These are phyloP conservation scores for Phalera bucephala DNA, from an alignment of 2,888 invertebrate genomes.

Conservation along the genomic window DNA sequence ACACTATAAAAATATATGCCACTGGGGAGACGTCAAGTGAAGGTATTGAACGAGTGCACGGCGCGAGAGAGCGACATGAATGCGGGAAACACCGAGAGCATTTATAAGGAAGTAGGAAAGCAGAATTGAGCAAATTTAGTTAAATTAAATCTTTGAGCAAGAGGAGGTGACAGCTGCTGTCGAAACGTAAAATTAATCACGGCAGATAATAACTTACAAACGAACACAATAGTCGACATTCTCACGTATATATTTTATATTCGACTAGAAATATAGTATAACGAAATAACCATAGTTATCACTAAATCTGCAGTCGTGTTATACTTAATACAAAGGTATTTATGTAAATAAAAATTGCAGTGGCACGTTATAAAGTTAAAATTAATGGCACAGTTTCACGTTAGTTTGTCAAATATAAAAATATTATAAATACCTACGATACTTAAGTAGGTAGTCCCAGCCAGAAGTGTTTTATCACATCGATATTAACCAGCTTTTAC, in stretches of 20 bases:
- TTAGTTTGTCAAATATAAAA: conserved; percentile 77
- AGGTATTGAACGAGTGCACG: conserved; percentile 49
- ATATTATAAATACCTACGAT: conserved; percentile 61
- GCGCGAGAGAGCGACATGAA: conserved; percentile 23
- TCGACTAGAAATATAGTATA: conserved; percentile 79
- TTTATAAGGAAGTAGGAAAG: conserved; percentile 22
- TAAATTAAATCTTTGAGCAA: conserved; percentile 77
- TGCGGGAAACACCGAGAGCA: conserved; percentile 1
- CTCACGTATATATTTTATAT: conserved; percentile 59
- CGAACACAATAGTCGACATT: conserved; percentile 64
- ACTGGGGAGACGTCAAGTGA: conserved; percentile 59
- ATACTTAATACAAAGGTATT: conserved; percentile 64
- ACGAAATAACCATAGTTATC: conserved; percentile 73
- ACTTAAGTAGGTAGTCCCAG: conserved; percentile 52
- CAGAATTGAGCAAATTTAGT: conserved; percentile 78
- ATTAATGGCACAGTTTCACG: conserved; percentile 83
- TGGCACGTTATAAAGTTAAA: conserved; percentile 80
- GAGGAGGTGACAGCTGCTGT: conserved; percentile 71
- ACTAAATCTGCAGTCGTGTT: conserved; percentile 80
- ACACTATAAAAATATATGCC: conserved; percentile 70
- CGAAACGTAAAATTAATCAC: conserved; percentile 54
- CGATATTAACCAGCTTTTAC: conserved; percentile 27
- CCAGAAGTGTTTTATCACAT: conserved; percentile 42
- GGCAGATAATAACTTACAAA: conserved; percentile 47
- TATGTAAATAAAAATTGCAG: conserved; percentile 70